Conservation (phyloP, 2,113 vertebrate genomes). For the Mesembrinibis cayennensis region DNA sequence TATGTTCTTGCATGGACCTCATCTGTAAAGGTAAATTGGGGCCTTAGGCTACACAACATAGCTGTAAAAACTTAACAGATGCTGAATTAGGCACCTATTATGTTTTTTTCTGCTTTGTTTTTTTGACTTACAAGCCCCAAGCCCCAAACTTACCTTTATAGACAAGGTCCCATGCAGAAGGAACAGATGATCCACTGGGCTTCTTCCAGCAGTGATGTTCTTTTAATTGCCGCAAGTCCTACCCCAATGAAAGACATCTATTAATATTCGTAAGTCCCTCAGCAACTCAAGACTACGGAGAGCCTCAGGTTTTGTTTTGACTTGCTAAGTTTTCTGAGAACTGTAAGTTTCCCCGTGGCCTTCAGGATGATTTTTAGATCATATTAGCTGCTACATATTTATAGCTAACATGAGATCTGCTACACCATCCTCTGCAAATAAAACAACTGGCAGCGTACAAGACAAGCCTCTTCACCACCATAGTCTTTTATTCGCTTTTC, state of each 20-base stretch:
- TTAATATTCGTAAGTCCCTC: slow-evolving; percentile 53
- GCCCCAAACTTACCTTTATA: slow-evolving; percentile 71
- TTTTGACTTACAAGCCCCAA: slow-evolving; percentile 52
- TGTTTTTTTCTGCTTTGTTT: slow-evolving; percentile 61
- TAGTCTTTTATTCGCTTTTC: neutral
- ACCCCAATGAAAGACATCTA: slow-evolving; percentile 72
- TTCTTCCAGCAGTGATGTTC: slow-evolving; percentile 67
- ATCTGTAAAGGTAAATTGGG: slow-evolving; percentile 71
- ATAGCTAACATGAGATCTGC: neutral
- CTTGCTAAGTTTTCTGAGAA: neutral
- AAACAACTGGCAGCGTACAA: neutral
- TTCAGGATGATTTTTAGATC: neutral
- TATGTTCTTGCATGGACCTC: slow-evolving; percentile 68
- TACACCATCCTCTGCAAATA: neutral
- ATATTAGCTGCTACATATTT: neutral
- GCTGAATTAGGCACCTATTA: slow-evolving; percentile 69
- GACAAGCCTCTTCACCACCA: neutral
- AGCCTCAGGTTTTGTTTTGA: slow-evolving; percentile 34
- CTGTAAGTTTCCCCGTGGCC: neutral
- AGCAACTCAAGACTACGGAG: slow-evolving; percentile 21
- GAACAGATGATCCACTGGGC: slow-evolving; percentile 61
- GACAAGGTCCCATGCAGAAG: slow-evolving; percentile 70
- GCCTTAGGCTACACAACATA: slow-evolving; percentile 60
- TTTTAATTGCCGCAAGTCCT: slow-evolving; percentile 64
- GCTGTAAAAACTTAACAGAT: slow-evolving; percentile 71